A percentile compares a stretch with the other conserved stretches of the same genome.
Conservation (phyloP, 2,113 vertebrate genomes). For the Camarhynchus parvulus region DNA sequence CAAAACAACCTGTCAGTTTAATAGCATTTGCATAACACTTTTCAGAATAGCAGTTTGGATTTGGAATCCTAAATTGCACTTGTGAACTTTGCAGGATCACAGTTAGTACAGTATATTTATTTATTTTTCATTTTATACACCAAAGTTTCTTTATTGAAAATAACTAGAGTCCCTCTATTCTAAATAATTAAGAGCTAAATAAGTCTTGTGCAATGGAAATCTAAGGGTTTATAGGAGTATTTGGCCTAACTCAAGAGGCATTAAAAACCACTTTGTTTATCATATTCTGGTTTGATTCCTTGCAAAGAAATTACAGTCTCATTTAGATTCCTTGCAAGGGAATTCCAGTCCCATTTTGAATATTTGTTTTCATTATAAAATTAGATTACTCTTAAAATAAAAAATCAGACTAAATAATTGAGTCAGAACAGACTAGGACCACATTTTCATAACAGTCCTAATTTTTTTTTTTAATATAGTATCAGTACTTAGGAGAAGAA, state of each 20-base stretch:
- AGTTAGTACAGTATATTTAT: background rate
- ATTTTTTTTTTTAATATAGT: background rate
- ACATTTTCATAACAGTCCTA: background rate
- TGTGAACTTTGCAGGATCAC: background rate
- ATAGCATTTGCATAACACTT: background rate
- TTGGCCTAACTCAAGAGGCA: background rate
- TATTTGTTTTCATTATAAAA: background rate
- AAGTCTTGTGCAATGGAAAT: background rate
- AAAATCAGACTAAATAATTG: background rate
- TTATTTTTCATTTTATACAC: background rate
- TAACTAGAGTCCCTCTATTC: background rate
- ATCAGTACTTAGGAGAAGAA: background rate
- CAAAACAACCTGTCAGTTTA: background rate
- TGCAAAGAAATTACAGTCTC: background rate
- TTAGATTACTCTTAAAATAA: background rate
- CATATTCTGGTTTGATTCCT: background rate
- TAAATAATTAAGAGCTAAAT: background rate
- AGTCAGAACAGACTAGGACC: background rate
- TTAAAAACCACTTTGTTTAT: background rate
- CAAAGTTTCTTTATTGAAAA: background rate
- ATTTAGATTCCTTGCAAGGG: background rate
- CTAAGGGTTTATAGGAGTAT: background rate
- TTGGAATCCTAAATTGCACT: background rate
- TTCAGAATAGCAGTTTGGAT: background rate
- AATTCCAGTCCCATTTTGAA: background rate